Evolutionary conservation across 1,140 invertebrate genomes (phyloP).

Genomic region (Drosophila saltans): DNA sequence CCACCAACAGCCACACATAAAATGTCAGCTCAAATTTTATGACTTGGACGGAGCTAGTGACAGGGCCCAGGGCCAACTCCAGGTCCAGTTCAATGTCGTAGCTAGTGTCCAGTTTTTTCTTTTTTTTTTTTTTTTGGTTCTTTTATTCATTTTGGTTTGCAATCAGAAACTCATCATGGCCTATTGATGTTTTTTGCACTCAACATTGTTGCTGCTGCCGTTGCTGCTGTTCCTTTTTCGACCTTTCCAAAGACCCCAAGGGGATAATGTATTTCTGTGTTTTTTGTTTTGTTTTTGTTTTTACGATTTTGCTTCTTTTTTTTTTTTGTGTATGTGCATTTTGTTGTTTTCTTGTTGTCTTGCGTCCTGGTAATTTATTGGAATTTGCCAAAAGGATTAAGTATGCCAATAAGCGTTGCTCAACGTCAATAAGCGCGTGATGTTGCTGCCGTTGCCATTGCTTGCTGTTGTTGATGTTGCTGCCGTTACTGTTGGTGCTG

Average conservation of each 20-base stretch:
- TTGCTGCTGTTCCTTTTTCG: conserved; percentile 15
- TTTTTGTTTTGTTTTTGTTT: conserved; percentile 13
- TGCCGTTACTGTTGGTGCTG: conserved; percentile 9
- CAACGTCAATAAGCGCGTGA: conserved; percentile 71
- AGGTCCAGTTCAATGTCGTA: background rate
- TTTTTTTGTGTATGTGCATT: conserved; percentile 23
- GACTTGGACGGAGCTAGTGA: conserved; percentile 32
- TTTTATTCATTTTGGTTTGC: conserved; percentile 54
- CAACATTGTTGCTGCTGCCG: background rate
- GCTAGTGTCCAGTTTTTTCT: background rate
- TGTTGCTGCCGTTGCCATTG: conserved; percentile 14
- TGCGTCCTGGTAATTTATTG: conserved; percentile 71
- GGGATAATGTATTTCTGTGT: conserved; percentile 28
- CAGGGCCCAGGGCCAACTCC: background rate
- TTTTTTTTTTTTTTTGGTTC: background rate
- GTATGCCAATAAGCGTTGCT: conserved; percentile 80
- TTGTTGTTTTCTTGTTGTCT: conserved; percentile 30
- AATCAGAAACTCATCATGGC: conserved; percentile 81
- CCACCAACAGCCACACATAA: conserved; percentile 26
- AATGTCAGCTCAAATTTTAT: conserved; percentile 75
- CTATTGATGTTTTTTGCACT: conserved; percentile 74
- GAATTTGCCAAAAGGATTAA: conserved; percentile 80
- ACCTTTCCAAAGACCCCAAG: conserved; percentile 15
- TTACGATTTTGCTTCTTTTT: conserved; percentile 18
- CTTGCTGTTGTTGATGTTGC: background rate